Evolutionary conservation across 2,888 invertebrate species (phyloP), one percentile per base, ranked within the genome.

Genomic region (Amiota mariae): DNA sequence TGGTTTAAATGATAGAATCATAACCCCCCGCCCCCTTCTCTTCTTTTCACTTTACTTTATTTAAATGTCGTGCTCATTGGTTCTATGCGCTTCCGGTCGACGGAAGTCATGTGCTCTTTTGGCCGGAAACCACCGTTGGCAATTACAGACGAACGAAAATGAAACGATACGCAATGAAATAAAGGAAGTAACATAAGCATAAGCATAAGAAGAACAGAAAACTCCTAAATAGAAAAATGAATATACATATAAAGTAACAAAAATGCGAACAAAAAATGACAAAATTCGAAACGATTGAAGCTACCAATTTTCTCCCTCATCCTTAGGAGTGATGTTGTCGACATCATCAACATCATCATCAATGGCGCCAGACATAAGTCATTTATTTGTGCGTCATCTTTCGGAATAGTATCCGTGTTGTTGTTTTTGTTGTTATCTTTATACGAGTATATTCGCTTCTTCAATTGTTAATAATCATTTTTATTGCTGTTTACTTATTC

Each of bases 391-490:
- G 67, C 49, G 46, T 67, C 67, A 67, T 49, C 13, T 46, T 11
- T 4, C 8, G 54, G 13, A 8, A 59, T 59, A 20, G 59, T 59
- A 48, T 47, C 10, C 18, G 47, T 46, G n/a, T n/a, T 9, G 4
- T 2, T 36, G 54, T 56, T n/a, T 18, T 10, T 49, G 18, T 24
- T 61, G 61, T 46, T 36, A 13, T 63, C 3, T 36, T 63, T 24
- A 18, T 11, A 63, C 46, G 9, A 20, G 54, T 8, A 4, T 54
- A 4, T n/a, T 1, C 54, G 54, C 66, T 15, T 84, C 82, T 79
- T 84, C 86, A 86, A 85, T 86, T 82, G 85, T 84, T 82, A 82
- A 86, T 85, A 85, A 85, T 86, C 81, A 85, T 85, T 85, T 85
- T 85, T 85, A 85, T 85, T 76, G 82, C 84, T 79, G 81, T 82